Percentiles rank a stretch among this genome's conserved stretches.
Conservation (phyloP, 2,797 vertebrate genomes). For the Staurois parvus region DNA sequence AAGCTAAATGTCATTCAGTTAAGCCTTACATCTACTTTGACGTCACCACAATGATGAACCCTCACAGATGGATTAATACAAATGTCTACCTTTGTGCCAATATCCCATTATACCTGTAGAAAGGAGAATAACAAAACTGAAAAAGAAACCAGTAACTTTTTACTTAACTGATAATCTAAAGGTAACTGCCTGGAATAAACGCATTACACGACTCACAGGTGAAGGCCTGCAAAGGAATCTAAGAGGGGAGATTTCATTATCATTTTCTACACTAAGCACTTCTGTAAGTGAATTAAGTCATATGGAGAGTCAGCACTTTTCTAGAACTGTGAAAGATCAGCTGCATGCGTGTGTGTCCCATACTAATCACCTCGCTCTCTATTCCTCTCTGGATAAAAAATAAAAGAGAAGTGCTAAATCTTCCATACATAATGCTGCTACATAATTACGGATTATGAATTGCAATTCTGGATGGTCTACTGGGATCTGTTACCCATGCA, state of each 20-base stretch:
- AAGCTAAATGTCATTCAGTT: no score
- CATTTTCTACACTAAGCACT: constrained; percentile 32
- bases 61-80: no score
- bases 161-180: not conserved
- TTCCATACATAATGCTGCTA: no score
- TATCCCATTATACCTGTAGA: no score
- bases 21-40: no score
- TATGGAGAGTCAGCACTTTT: constrained; percentile 39
- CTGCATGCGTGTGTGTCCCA: not conserved
- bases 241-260: constrained; percentile 24
- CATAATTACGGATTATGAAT: no score
- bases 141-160: no score
- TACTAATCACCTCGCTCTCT: not conserved
- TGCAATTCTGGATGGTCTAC: no score
- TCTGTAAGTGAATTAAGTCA: constrained; percentile 38
- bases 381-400: not conserved
- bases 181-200: not conserved
- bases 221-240: not conserved
- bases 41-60: no score
- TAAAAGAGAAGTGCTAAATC: not conserved
- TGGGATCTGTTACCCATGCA: no score
- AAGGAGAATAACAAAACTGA: no score
- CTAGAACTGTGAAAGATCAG: not conserved
- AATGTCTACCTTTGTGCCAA: no score
- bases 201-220: not conserved